These are phyloP conservation scores for Dicrostonyx torquatus DNA, from an alignment of 2,797 vertebrate genomes.

Conservation along the genomic window DNA sequence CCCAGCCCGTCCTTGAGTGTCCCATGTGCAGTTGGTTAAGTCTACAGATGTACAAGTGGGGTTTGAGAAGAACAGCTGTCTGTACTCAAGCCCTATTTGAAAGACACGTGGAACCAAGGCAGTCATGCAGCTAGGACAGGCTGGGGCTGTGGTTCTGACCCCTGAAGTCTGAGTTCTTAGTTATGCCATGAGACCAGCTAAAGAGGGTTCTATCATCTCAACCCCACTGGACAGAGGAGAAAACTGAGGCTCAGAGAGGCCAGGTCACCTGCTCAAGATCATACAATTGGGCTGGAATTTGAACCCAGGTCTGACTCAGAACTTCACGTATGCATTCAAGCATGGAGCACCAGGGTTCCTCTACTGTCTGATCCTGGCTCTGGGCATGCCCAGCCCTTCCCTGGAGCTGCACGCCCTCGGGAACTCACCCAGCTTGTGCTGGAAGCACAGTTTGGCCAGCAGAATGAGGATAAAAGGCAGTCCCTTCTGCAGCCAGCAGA, in stretches of 20 bases:
- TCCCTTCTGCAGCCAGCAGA: conserved; percentile 97
- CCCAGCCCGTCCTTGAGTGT: background rate
- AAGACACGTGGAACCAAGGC: background rate
- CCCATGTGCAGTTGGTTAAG: background rate
- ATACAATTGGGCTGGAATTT: background rate
- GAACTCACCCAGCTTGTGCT: conserved; percentile 95
- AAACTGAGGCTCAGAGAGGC: conserved; percentile 18
- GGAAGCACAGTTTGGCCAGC: conserved; percentile 97
- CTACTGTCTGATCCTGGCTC: background rate
- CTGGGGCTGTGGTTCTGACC: background rate
- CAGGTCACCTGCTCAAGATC: background rate
- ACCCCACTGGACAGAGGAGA: background rate
- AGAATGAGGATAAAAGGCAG: conserved; percentile 98
- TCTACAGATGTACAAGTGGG: background rate
- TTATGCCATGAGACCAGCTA: accelerated
- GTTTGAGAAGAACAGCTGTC: background rate
- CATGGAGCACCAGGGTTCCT: background rate
- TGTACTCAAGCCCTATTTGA: background rate
- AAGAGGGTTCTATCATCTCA: background rate
- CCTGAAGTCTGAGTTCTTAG: background rate
- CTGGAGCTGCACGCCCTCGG: accelerated
- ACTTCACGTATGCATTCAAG: background rate
- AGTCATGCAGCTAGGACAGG: background rate
- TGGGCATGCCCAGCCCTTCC: background rate
- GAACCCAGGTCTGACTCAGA: background rate